Base-by-base conservation (phyloP, 2,888 invertebrate genomes). In the Thereva nobilitata region DNA sequence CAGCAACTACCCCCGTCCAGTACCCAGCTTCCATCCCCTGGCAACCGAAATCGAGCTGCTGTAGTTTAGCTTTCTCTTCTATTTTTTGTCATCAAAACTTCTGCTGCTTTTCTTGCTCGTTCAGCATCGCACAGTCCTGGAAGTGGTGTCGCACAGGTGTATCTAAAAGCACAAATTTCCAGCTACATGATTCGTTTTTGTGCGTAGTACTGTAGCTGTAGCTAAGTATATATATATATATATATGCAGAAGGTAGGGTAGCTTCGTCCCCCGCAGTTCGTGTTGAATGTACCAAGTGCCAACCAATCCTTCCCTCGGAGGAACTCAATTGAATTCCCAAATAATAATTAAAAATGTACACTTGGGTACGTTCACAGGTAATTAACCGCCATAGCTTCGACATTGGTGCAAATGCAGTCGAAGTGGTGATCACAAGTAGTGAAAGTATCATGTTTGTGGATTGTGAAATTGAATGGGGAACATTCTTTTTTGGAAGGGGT, bases 311-410 rank as follows among this genome's bases (percentile, higher is more conserved):
- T 50, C 35, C 47, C n/a, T 5, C 47, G 10, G n/a, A 5, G 47
- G 10, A 8, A 23, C 34, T 7, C 34, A 7, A 23, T 23, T 23
- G 23, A 23, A 50, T 5, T 10, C 50, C 50, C 12, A 50, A 50
- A 50, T 50, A 50, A 50, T 50, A 50, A 50, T 50, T 50, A 50
- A 50, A 50, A 50, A 50, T 50, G 23, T 50, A 50, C 50, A 50
- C 6, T 23, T 35, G 12, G 10, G 50, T 23, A 9, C 12, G 23
- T 35, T 50, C 50, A 50, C 5, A 12, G 23, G 50, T 5, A 7
- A 50, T 23, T 6, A 50, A 50, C 50, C 23, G 50, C 50, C 5
- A 50, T 34, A 34, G 23, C 23, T 34, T 7, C 50, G 50, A 23
- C 23, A 50, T 50, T 23, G 23, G 23, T 23, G 23, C 23, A 23